Conservation (phyloP, 2,888 invertebrate species). For the Drosophila picticornis region DNA sequence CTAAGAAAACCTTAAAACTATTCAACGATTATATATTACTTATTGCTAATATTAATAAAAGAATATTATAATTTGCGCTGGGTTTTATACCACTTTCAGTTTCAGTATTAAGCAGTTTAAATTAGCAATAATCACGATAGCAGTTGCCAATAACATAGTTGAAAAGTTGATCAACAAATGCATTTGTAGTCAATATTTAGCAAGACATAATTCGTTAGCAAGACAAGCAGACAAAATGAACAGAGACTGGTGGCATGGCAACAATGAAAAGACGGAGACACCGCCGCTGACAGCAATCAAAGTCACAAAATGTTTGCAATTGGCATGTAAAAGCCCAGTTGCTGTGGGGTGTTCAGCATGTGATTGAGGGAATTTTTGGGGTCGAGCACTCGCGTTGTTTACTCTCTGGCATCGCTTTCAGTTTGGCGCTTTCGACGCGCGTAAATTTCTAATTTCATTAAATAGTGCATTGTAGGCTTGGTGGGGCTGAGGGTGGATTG, state of each 20-base stretch:
- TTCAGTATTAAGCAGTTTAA: neutral
- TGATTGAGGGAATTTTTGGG: neutral
- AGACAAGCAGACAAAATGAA: constrained; percentile 15
- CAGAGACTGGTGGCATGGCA: constrained; percentile 11
- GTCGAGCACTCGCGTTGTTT: neutral
- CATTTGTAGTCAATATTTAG: constrained; percentile 15
- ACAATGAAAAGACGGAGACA: constrained; percentile 3
- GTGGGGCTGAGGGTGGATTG: neutral
- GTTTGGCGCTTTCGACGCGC: constrained; percentile 51
- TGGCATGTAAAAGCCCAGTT: constrained; percentile 58
- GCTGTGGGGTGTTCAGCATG: neutral
- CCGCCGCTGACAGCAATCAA: constrained; percentile 51
- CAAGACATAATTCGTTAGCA: constrained; percentile 9
- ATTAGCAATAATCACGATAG: neutral
- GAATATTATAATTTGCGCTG: neutral
- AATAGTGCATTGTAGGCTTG: constrained; percentile 17
- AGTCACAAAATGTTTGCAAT: constrained; percentile 67
- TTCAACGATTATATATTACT: neutral
- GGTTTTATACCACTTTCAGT: neutral
- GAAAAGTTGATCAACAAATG: constrained; percentile 8
- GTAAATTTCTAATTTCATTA: constrained; percentile 81
- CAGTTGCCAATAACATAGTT: neutral
- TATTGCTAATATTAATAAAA: neutral
- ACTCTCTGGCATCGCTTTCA: constrained; percentile 23
- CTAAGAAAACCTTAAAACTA: neutral